Evolutionary conservation across 2,113 vertebrate species (phyloP).

Genomic region (Mus musculus): DNA sequence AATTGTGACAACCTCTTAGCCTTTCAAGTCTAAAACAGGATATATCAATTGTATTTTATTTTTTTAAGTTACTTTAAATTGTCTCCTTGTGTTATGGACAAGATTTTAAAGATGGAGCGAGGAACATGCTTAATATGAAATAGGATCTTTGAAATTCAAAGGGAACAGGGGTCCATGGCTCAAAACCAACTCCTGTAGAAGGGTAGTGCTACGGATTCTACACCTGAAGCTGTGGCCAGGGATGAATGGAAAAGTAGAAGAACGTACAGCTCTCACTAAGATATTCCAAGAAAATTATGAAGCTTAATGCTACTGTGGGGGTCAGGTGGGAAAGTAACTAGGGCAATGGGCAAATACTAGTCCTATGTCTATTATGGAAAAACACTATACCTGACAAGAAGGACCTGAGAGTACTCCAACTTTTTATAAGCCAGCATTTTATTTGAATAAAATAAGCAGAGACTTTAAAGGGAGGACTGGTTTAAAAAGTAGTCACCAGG

Average conservation of each 20-base stretch:
- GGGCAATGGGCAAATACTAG: neutral
- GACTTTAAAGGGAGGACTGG: constrained; percentile 58
- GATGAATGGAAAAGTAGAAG: neutral
- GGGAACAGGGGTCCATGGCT: neutral
- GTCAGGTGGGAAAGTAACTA: neutral
- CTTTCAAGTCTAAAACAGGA: constrained; percentile 24
- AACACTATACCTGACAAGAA: neutral
- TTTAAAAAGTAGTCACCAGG: constrained; percentile 71
- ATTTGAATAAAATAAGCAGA: constrained; percentile 64
- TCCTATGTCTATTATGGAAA: neutral
- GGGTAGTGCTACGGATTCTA: neutral
- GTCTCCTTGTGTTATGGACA: neutral
- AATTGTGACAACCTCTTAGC: neutral
- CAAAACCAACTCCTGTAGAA: neutral
- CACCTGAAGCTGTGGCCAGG: neutral
- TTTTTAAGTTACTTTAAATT: constrained; percentile 51
- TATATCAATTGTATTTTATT: neutral
- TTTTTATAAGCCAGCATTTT: constrained; percentile 69
- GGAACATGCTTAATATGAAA: neutral
- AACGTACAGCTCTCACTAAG: neutral
- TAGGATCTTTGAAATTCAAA: neutral
- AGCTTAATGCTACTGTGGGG: neutral
- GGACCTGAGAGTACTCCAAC: constrained; percentile 37
- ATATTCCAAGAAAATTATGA: neutral
- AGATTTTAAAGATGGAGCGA: constrained; percentile 15